Conservation (phyloP, 1,140 invertebrate genomes). For the Cydia splendana region DNA sequence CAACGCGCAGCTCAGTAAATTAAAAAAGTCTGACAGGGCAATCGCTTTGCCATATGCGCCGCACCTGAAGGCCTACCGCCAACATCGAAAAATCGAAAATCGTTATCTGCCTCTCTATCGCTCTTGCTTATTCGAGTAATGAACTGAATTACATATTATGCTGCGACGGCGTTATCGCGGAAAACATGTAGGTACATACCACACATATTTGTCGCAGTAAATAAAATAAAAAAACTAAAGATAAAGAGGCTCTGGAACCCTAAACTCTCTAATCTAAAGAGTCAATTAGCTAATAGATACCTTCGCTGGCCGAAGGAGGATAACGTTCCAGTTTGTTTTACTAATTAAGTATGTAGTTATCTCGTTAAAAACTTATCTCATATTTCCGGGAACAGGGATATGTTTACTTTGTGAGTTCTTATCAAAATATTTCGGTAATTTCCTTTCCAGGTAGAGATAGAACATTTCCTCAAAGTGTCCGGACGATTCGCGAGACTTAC, state of each 20-base stretch:
- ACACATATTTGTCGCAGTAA: background rate
- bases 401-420: background rate
- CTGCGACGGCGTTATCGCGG: no score
- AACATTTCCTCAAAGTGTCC: background rate
- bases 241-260: no score
- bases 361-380: conserved; percentile 6
- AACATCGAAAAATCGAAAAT: no score
- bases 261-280: background rate
- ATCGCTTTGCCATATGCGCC: no score
- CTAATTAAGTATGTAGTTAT: background rate
- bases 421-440: conserved; percentile 2
- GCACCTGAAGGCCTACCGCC: no score
- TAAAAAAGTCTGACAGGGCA: no score
- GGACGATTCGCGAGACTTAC: no score
- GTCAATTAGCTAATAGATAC: background rate
- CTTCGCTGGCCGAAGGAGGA: background rate
- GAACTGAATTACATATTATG: no score
- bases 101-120: no score
- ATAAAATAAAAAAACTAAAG: background rate
- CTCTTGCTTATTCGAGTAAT: no score
- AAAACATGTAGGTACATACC: no score
- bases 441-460: conserved; percentile 3
- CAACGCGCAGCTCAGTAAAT: no score
- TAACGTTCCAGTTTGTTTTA: conserved; percentile 1
- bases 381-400: background rate